Evolutionary conservation across 2,797 vertebrate genomes (phyloP).

Genomic region (Danio kyathit): DNA sequence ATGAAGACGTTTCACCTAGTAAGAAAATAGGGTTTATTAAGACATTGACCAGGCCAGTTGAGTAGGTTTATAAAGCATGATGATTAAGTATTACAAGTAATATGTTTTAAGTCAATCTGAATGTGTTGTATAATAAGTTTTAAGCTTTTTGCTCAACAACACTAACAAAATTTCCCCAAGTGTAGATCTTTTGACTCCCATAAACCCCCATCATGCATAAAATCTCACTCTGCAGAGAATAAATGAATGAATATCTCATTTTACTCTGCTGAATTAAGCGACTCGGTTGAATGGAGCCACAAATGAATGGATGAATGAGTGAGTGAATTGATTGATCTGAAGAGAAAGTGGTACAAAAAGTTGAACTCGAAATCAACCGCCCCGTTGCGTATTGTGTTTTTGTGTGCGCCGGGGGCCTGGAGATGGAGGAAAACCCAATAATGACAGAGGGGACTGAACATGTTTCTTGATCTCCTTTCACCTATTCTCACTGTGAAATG

Average conservation of each 20-base stretch:
- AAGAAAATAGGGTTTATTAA: neutral
- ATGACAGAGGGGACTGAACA: slow-evolving; percentile 18
- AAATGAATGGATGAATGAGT: slow-evolving; percentile 32
- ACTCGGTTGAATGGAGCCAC: slow-evolving; percentile 1
- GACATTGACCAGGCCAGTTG: neutral
- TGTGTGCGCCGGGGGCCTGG: slow-evolving; percentile 3
- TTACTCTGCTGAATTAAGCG: slow-evolving; percentile 11
- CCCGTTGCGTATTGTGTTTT: slow-evolving; percentile 35
- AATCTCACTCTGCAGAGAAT: slow-evolving; percentile 21
- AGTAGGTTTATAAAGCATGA: neutral
- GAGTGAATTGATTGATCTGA: slow-evolving; percentile 29
- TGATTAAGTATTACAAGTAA: neutral
- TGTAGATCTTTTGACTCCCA: neutral
- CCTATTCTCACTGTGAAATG: slow-evolving; percentile 39
- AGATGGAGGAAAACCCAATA: slow-evolving; percentile 6
- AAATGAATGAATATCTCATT: slow-evolving; percentile 15
- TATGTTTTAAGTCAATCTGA: neutral
- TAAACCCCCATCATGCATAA: neutral
- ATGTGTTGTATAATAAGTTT: neutral
- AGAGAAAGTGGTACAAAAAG: slow-evolving; percentile 24
- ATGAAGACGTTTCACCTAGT: neutral
- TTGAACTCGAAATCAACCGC: slow-evolving; percentile 32
- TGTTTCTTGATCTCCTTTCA: slow-evolving; percentile 39
- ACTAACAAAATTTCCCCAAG: neutral
- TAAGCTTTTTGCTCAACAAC: neutral